Evolutionary conservation across 2,888 invertebrate genomes (phyloP).

Genomic region (Xanthorhoe designata): DNA sequence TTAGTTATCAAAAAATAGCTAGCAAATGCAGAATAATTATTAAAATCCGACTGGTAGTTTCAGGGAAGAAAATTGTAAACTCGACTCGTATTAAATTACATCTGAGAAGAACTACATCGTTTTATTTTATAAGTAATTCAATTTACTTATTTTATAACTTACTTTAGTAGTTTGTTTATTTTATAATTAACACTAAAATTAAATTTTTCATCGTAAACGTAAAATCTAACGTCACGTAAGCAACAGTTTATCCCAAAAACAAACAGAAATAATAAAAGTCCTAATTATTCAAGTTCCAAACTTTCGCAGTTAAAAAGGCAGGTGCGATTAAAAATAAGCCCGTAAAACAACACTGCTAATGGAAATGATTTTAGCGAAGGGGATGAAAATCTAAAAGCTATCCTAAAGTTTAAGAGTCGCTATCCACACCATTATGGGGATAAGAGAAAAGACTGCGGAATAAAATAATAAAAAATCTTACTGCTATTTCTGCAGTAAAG

Average conservation of each 20-base stretch:
- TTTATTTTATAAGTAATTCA: too few relatives aligned
- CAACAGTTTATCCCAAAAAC: constrained; percentile 1
- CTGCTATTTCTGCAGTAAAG: background rate
- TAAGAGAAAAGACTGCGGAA: background rate
- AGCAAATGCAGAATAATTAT: too few relatives aligned
- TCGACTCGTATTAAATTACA: too few relatives aligned
- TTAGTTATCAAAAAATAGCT: too few relatives aligned
- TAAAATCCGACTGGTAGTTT: too few relatives aligned
- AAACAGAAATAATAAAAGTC: constrained; percentile 20
- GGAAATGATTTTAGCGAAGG: constrained; percentile 27
- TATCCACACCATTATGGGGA: constrained; percentile 2
- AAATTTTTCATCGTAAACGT: background rate
- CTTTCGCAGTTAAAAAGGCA: constrained; percentile 51
- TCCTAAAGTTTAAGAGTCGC: background rate
- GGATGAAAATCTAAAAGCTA: constrained; percentile 7
- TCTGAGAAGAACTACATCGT: too few relatives aligned
- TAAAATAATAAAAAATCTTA: background rate
- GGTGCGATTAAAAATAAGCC: constrained; percentile 49
- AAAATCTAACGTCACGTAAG: background rate
- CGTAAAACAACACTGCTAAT: constrained; percentile 35
- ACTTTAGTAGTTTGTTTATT: too few relatives aligned
- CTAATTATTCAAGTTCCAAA: constrained; percentile 35
- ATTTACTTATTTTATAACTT: too few relatives aligned
- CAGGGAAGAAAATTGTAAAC: too few relatives aligned
- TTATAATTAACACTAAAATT: too few relatives aligned